These are phyloP conservation scores for Alethe diademata DNA, from an alignment of 2,113 vertebrate species.

Conservation along the genomic window DNA sequence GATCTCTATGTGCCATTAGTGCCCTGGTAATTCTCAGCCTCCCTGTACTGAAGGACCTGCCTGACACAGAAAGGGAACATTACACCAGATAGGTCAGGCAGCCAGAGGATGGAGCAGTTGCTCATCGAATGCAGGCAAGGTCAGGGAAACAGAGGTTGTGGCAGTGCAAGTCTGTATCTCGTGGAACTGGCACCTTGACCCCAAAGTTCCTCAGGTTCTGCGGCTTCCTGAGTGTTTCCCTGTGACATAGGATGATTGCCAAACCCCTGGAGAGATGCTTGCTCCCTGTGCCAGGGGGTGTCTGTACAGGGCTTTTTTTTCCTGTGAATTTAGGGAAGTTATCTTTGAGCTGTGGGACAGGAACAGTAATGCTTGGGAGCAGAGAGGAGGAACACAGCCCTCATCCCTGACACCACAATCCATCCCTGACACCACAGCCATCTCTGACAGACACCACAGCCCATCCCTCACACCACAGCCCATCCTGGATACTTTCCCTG, in stretches of 20 bases:
- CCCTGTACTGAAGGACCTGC: background rate
- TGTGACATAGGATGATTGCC: background rate
- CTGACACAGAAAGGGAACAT: background rate
- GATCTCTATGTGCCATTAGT: background rate
- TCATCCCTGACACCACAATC: background rate
- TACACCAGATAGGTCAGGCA: background rate
- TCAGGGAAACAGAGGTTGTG: background rate
- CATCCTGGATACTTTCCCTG: background rate
- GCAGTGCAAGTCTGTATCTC: background rate
- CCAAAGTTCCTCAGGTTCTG: background rate
- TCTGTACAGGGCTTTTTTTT: background rate
- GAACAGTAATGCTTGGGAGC: background rate
- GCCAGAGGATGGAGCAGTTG: background rate
- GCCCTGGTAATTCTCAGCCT: background rate
- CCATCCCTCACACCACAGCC: background rate
- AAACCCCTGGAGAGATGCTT: background rate
- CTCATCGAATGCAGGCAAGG: rapidly evolving
- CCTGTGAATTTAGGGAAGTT: background rate
- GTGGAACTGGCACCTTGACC: background rate
- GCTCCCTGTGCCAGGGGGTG: background rate
- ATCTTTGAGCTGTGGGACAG: background rate
- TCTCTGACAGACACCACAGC: background rate
- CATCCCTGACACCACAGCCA: background rate
- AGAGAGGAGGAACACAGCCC: background rate
- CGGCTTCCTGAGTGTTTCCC: background rate